Conservation (phyloP, 2,888 invertebrate genomes). For the Petrophora chlorosata region DNA sequence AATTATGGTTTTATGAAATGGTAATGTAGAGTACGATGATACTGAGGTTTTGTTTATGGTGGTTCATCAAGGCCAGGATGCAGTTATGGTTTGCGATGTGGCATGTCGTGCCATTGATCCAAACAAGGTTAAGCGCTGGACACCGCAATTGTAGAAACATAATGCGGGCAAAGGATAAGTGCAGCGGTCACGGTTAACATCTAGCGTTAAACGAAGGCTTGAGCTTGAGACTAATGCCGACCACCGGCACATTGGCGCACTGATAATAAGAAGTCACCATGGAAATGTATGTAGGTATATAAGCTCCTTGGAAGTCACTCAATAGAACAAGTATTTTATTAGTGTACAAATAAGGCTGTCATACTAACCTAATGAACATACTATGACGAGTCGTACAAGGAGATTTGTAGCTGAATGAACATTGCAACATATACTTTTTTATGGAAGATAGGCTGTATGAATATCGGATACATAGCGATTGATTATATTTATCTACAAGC, state of each 20-base stretch:
- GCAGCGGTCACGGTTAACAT: slow-evolving; percentile 73
- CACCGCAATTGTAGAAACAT: slow-evolving; percentile 61
- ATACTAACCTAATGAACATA: slow-evolving; percentile 33
- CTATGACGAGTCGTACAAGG: slow-evolving; percentile 28
- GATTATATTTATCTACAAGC: background rate
- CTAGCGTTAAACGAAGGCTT: slow-evolving; percentile 62
- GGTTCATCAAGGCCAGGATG: slow-evolving; percentile 54
- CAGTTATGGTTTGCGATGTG: slow-evolving; percentile 59
- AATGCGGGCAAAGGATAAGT: slow-evolving; percentile 58
- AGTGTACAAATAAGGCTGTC: slow-evolving; percentile 38
- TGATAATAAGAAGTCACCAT: slow-evolving; percentile 45
- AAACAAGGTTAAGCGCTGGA: slow-evolving; percentile 71
- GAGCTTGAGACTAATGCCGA: slow-evolving; percentile 57
- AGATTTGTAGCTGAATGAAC: slow-evolving; percentile 26
- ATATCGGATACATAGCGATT: background rate
- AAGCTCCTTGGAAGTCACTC: too few relatives aligned
- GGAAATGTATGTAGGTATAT: too few relatives aligned
- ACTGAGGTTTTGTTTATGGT: slow-evolving; percentile 14
- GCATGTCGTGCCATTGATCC: slow-evolving; percentile 59
- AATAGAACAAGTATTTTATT: slow-evolving; percentile 38
- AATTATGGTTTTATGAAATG: slow-evolving; percentile 6
- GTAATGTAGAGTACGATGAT: slow-evolving; percentile 2
- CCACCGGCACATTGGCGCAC: slow-evolving; percentile 57
- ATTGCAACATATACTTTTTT: background rate
- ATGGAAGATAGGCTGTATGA: background rate